Conservation (phyloP, 2,888 invertebrate species). For the Cantharis lateralis region DNA sequence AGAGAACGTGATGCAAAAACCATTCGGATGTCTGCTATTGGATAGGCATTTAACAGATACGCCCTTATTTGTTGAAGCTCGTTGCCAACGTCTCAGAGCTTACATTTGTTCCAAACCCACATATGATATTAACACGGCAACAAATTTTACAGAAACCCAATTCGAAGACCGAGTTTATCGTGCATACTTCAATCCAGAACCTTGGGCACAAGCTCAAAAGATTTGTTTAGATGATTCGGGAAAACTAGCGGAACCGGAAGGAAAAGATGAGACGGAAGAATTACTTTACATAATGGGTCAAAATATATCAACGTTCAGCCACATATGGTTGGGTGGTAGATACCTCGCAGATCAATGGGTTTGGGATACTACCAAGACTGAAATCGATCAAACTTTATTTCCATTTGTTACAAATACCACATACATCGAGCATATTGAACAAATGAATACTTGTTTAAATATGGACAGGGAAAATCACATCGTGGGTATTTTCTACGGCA, state of each 20-base stretch:
- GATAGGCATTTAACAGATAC: slow-evolving; percentile 55
- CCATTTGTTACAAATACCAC: not conserved
- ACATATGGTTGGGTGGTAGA: not conserved
- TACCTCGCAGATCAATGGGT: not conserved
- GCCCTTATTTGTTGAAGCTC: slow-evolving; percentile 58
- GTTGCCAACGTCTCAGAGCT: slow-evolving; percentile 59
- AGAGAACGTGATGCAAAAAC: slow-evolving; percentile 24
- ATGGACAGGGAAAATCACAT: slow-evolving; percentile 11
- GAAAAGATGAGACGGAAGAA: not conserved
- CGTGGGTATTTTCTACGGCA: not conserved
- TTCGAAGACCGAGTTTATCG: not conserved
- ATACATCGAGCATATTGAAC: not conserved
- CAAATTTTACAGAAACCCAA: not conserved
- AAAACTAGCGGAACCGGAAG: not conserved
- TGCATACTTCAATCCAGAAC: not conserved
- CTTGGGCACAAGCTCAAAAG: not conserved
- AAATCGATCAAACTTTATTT: not conserved
- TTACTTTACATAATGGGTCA: not conserved
- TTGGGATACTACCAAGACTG: not conserved
- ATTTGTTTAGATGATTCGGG: not conserved
- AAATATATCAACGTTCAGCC: not conserved
- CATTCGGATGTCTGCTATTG: slow-evolving; percentile 58
- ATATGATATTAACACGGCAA: not conserved
- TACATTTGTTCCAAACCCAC: slow-evolving; percentile 57
- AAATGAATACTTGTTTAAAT: not conserved